Evolutionary conservation across 2,113 vertebrate species (phyloP).

Genomic region (Calidris pygmaea): DNA sequence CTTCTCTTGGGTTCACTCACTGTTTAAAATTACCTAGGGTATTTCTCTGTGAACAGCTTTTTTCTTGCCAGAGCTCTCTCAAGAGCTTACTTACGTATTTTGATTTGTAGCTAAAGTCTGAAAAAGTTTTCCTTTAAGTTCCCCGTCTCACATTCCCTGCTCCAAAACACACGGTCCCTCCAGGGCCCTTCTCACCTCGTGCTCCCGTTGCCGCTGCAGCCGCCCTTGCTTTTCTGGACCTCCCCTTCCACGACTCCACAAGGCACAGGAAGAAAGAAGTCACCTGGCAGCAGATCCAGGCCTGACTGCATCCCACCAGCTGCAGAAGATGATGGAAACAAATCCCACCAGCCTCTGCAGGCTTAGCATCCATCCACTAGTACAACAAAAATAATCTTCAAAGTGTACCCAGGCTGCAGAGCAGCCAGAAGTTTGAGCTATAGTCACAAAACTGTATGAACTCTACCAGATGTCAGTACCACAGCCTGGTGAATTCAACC

Average conservation of each 20-base stretch:
- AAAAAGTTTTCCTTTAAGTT: background rate
- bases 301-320: background rate
- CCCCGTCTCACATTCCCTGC: background rate
- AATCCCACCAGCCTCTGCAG: background rate
- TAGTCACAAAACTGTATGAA: rapidly evolving
- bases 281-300: background rate
- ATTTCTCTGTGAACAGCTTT: background rate
- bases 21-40: background rate
- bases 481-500: background rate
- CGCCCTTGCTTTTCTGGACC: background rate
- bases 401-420: background rate
- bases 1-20: background rate
- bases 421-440: background rate
- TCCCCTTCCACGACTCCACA: background rate
- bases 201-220: background rate
- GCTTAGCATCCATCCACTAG: background rate
- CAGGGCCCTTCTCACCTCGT: rapidly evolving
- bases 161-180: background rate
- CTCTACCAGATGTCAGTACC: background rate
- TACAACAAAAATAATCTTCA: background rate
- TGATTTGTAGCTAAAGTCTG: background rate
- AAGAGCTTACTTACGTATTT: background rate
- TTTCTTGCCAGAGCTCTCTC: background rate
- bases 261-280: background rate
- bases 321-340: background rate